Conservation (phyloP, 2,113 vertebrate species). For the Zosterops lateralis region DNA sequence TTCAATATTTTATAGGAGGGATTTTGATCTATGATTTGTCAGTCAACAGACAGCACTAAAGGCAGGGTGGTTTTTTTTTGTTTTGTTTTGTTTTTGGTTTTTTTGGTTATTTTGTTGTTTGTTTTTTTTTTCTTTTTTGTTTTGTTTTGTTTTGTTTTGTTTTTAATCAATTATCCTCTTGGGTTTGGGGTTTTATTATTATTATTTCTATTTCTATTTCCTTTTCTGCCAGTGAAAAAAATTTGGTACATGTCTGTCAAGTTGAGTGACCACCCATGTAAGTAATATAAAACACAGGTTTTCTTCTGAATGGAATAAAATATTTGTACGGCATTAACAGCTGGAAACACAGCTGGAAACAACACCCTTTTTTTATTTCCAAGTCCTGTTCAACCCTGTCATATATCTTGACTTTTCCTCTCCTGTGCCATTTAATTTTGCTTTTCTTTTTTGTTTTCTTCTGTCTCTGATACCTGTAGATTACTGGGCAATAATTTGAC, state of each 20-base stretch:
- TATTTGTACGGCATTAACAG: background rate
- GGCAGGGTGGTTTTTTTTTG: background rate
- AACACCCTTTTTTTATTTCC: background rate
- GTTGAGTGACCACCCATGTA: constrained; percentile 39
- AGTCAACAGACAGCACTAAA: constrained; percentile 64
- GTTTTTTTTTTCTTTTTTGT: too few species aligned
- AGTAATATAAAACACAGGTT: constrained; percentile 9
- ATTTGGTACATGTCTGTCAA: constrained; percentile 22
- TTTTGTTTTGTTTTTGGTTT: background rate
- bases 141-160: too few species aligned
- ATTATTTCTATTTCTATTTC: constrained; percentile 13
- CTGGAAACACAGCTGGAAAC: background rate
- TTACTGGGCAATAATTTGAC: background rate
- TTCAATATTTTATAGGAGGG: constrained; percentile 74
- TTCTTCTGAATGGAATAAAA: constrained; percentile 28
- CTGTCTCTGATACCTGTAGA: background rate
- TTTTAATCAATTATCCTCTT: constrained; percentile 60
- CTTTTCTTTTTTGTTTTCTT: background rate
- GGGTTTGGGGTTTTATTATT: background rate
- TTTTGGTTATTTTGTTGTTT: too few species aligned
- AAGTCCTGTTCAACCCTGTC: background rate
- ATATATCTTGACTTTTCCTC: background rate
- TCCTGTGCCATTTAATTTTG: background rate
- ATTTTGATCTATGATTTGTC: constrained; percentile 79
- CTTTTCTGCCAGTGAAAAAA: constrained; percentile 18